Conservation (phyloP, 2,113 vertebrate genomes). For the Ceyx cyanopectus region DNA sequence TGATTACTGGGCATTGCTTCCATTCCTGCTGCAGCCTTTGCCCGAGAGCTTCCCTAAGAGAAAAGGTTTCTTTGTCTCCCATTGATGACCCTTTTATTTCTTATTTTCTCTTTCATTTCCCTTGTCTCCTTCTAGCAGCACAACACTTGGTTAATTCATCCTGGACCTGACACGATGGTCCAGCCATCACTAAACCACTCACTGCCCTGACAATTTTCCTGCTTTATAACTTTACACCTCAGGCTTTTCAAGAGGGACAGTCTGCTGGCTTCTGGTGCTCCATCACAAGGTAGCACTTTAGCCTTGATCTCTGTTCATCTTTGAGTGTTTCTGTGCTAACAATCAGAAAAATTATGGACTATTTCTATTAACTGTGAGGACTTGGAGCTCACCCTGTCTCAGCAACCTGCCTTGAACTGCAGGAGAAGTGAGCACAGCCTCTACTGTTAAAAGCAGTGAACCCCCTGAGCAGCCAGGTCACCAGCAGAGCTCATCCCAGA, state of each 20-base stretch:
- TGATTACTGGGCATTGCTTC: background rate
- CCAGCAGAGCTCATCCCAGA: background rate
- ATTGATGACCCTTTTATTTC: background rate
- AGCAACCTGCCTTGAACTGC: background rate
- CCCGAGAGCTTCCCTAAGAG: background rate
- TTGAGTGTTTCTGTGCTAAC: background rate
- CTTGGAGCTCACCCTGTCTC: background rate
- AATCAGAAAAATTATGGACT: background rate
- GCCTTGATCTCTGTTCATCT: background rate
- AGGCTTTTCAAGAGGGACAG: background rate
- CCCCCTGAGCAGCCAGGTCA: background rate
- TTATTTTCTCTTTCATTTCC: background rate
- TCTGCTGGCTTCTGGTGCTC: background rate
- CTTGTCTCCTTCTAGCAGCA: background rate
- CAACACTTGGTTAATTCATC: background rate
- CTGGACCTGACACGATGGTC: background rate
- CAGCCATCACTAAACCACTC: background rate
- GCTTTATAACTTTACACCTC: background rate
- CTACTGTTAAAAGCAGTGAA: slow-evolving; percentile 7
- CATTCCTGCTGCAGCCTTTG: background rate
- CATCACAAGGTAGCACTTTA: background rate
- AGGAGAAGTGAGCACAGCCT: background rate
- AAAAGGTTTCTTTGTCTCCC: background rate
- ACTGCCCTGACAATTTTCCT: background rate
- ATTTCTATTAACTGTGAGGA: background rate